Base-by-base conservation (phyloP, 2,797 vertebrate species). In the Sebastes iracundus region DNA sequence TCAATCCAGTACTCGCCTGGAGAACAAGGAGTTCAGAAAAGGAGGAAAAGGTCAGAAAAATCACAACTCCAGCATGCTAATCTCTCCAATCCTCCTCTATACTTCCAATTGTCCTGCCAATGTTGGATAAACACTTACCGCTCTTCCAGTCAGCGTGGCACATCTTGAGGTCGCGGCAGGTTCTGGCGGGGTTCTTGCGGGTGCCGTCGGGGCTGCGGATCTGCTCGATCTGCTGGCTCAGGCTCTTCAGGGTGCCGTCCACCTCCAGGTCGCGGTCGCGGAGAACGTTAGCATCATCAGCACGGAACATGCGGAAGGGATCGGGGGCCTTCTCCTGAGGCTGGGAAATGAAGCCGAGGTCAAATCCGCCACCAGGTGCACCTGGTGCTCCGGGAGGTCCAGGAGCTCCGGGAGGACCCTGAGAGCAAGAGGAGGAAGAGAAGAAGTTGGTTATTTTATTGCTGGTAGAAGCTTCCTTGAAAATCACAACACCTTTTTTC, bases 71-170 rank as follows among this genome's bases (percentile, higher is more conserved):
- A 58, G 1, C 18, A 52, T 18, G 22, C 6, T 46, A 32, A 7
- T 32, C 33, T 18, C 14, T 46, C 12, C 7, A 52, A 55, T 35
- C 23, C 9, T 38, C 33, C 61, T 64, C 14, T 25, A 64, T 11
- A 25, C 22, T 46, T 46, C 46, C 35, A 38, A 65, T 18, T 27
- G 8, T 33, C 59, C 9, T 5, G 27, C 53, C 22, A 25, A 6
- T 38, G n/a, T 7, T 20, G 6, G 14, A n/a, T 27, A 25, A 46
- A 65, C 38, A 72, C 71, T 33, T 81, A 99, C 98, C 98, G 83
- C 98, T 99, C 97, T 99, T 98, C 98, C 98, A 99, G 93, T 99
- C 97, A 0, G 97, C 96, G 77, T 99, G 98, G 97, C 98, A 99
- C 98, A 99, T 99, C 96, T 97, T 99, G 77, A 99, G 98, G 97